Base-by-base conservation (phyloP, 1,140 invertebrate genomes). In the Heliothis virescens region DNA sequence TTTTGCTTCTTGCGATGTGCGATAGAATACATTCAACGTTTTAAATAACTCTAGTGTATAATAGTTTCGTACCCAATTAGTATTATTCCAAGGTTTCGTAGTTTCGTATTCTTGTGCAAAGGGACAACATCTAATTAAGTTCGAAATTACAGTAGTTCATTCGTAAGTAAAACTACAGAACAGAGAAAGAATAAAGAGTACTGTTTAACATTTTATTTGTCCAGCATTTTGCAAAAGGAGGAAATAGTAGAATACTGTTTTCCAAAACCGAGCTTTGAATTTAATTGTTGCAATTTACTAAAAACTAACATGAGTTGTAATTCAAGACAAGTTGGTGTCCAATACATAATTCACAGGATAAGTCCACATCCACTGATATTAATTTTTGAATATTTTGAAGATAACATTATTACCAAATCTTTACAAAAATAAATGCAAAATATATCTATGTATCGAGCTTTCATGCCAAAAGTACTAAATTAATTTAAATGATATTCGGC, bases 141-240 rank as follows among this genome's bases (percentile, higher is more conserved):
- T 29, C 48, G 16, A 57, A 72, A 72, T 55, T 55, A 55, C 55
- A 18, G 41, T 57, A 57, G 50, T 55, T 12, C 52, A 53, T 10
- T 72, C 52, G 52, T 50, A 57, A 55, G 67, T 13, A 72, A 72
- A 72, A 41, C 1, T 16, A 72, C 15, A 26, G 69, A 57, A 72
- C 52, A 26, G 0, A 50, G 15, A 41, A 55, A 41, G 69, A 72
- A 55, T 72, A 72, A 72, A 72, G 52, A 72, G 52, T 18, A n/a
- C 67, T 71, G 50, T 72, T 72, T 72, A 72, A 55, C 69, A 34
- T 72, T 67, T 72, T 55, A 34, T 50, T 71, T 53, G 69, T 15
- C 16, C 48, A 69, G 18, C 5, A 52, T 57, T 72, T 12, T 53
- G 69, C 16, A 34, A 72, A 41, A 53, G 47, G 69, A 72, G 10